phyloP scores from a whole-genome alignment of 2,797 vertebrate species.

The Tangara arthus region DNA sequence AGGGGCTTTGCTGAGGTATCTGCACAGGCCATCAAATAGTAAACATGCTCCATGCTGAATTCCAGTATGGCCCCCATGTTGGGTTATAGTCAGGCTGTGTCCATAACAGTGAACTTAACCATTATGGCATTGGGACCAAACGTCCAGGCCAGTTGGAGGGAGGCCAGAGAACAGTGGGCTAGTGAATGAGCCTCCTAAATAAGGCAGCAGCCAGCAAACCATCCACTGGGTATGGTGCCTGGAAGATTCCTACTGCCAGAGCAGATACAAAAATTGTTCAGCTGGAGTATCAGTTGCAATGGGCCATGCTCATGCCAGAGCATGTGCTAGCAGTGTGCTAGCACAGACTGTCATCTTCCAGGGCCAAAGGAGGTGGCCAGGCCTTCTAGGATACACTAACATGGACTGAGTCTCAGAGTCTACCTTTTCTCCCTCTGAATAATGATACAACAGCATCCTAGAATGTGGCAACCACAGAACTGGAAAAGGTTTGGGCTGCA shows the following conservation, averaged over 20 bases:
- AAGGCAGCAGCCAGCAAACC: background rate
- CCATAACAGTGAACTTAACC: background rate
- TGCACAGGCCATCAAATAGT: rapidly evolving
- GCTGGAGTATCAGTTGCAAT: background rate
- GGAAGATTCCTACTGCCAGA: background rate
- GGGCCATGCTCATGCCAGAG: background rate
- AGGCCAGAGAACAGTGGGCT: background rate
- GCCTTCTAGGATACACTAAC: background rate
- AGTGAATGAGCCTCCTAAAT: background rate
- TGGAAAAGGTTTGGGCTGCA: background rate
- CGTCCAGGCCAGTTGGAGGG: background rate
- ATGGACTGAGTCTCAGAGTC: background rate
- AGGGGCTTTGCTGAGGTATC: background rate
- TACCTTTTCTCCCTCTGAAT: background rate
- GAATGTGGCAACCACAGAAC: background rate
- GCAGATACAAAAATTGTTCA: background rate
- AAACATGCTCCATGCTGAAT: background rate
- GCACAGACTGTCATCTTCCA: background rate
- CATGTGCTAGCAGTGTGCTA: background rate
- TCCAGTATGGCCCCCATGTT: background rate
- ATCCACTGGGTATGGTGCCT: background rate
- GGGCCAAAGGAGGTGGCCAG: background rate
- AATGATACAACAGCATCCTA: background rate
- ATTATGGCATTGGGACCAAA: background rate
- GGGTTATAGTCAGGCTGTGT: background rate